A percentile compares a stretch with the other conserved stretches of the same genome.
Evolutionary conservation across 2,888 invertebrate species (phyloP).

Genomic region (Geotrupes spiniger): DNA sequence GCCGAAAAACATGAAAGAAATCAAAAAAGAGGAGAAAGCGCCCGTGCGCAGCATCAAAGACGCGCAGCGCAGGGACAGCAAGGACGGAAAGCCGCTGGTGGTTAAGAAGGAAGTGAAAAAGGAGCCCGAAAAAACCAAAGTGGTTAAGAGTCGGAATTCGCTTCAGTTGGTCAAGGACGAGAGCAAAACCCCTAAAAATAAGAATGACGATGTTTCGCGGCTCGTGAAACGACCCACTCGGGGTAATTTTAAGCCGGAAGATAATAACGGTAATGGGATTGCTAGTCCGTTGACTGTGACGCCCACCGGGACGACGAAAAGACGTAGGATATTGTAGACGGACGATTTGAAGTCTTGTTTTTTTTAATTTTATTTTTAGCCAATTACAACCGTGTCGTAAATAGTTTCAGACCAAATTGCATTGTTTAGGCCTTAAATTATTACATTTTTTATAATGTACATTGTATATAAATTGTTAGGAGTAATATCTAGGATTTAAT

Average conservation of each 20-base stretch:
- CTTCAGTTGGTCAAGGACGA: slow-evolving; percentile 30
- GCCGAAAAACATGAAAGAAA: slow-evolving; percentile 40
- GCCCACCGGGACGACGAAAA: slow-evolving; percentile 36
- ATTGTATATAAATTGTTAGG: neutral
- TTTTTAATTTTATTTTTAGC: too few relatives aligned
- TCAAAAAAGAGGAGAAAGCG: slow-evolving; percentile 42
- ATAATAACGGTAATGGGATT: slow-evolving; percentile 46
- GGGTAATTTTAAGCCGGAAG: slow-evolving; percentile 50
- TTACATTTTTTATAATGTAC: neutral
- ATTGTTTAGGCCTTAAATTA: slow-evolving; percentile 13
- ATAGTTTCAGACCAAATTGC: slow-evolving; percentile 14
- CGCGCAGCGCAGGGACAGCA: slow-evolving; percentile 42
- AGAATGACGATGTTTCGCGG: slow-evolving; percentile 42
- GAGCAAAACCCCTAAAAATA: slow-evolving; percentile 30
- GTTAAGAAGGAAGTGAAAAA: slow-evolving; percentile 48
- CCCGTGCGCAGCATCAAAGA: slow-evolving; percentile 30
- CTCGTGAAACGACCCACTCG: slow-evolving; percentile 47
- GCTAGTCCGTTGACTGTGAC: slow-evolving; percentile 46
- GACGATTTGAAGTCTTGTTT: slow-evolving; percentile 1
- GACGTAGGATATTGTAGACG: slow-evolving; percentile 21
- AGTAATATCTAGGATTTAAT: too few relatives aligned
- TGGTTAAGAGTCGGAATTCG: slow-evolving; percentile 32
- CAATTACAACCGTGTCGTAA: too few relatives aligned
- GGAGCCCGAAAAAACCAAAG: slow-evolving; percentile 37
- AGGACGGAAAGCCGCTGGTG: slow-evolving; percentile 31